A percentile compares a stretch with the other conserved stretches of the same genome.
These are phyloP conservation scores for Watersipora subatra DNA, from an alignment of 1,140 invertebrate genomes.

Conservation along the genomic window DNA sequence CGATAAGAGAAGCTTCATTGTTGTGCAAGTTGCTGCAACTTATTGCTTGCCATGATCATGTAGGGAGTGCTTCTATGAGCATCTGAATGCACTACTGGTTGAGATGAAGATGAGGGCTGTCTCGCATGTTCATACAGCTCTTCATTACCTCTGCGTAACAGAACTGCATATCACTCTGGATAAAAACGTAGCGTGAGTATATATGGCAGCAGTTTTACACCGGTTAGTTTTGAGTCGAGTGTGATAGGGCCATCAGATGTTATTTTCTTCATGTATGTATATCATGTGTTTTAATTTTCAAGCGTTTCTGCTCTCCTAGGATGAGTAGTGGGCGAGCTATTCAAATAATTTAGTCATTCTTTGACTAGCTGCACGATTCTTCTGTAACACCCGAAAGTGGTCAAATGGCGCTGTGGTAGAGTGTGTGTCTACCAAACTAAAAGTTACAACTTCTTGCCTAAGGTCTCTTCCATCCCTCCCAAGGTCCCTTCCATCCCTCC, in stretches of 20 bases:
- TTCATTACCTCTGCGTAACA: neutral
- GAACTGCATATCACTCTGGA: neutral
- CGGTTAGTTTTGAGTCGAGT: too few species aligned
- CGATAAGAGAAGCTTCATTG: neutral
- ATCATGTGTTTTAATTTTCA: neutral
- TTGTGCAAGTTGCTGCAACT: neutral
- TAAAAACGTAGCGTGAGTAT: neutral
- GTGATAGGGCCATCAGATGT: too few species aligned
- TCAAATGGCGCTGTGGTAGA: too few species aligned
- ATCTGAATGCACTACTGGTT: neutral
- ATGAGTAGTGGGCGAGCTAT: too few species aligned
- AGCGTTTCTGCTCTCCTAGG: neutral
- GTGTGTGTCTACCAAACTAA: too few species aligned
- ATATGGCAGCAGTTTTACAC: too few species aligned
- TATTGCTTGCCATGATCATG: neutral
- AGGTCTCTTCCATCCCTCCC: too few species aligned
- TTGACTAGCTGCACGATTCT: too few species aligned
- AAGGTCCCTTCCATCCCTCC: too few species aligned
- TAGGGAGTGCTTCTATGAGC: neutral
- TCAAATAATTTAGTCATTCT: too few species aligned
- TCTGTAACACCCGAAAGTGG: too few species aligned
- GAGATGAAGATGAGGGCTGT: neutral
- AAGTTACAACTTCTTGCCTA: too few species aligned
- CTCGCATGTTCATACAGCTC: neutral
- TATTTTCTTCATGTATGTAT: neutral